Conservation (phyloP, 1,140 invertebrate genomes). For the Trypoxylus dichotomus region DNA sequence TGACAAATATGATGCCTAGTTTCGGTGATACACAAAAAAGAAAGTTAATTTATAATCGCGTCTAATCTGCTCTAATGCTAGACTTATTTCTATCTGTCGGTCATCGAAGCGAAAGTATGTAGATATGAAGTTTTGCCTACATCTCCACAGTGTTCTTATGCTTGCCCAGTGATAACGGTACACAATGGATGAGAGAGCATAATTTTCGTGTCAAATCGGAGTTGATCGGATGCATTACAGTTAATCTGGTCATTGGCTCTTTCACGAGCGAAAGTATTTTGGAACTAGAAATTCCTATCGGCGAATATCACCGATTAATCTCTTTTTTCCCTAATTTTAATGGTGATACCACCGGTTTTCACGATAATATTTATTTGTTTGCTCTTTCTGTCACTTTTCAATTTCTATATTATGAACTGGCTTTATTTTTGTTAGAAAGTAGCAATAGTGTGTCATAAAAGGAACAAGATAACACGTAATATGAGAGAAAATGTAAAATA, state of each 20-base stretch:
- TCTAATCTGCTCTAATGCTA: neutral
- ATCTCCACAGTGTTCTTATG: neutral
- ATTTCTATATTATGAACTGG: too few relatives aligned
- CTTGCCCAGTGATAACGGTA: too few relatives aligned
- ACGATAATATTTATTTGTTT: too few relatives aligned
- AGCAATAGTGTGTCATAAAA: too few relatives aligned
- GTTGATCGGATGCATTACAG: neutral
- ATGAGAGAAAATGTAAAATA: too few relatives aligned
- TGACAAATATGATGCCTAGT: neutral
- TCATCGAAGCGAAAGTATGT: neutral
- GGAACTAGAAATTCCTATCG: neutral
- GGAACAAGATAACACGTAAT: too few relatives aligned
- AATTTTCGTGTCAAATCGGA: neutral
- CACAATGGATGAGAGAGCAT: too few relatives aligned
- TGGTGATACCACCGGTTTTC: too few relatives aligned
- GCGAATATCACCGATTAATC: neutral
- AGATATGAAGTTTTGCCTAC: neutral
- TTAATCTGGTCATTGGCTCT: neutral
- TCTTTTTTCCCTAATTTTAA: neutral
- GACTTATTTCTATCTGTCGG: neutral
- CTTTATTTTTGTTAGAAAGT: too few relatives aligned
- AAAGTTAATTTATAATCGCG: neutral
- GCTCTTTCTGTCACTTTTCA: too few relatives aligned
- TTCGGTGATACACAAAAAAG: neutral
- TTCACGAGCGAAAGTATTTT: neutral